Conservation (phyloP, 2,888 invertebrate species). For the Ormyrus thymus region DNA sequence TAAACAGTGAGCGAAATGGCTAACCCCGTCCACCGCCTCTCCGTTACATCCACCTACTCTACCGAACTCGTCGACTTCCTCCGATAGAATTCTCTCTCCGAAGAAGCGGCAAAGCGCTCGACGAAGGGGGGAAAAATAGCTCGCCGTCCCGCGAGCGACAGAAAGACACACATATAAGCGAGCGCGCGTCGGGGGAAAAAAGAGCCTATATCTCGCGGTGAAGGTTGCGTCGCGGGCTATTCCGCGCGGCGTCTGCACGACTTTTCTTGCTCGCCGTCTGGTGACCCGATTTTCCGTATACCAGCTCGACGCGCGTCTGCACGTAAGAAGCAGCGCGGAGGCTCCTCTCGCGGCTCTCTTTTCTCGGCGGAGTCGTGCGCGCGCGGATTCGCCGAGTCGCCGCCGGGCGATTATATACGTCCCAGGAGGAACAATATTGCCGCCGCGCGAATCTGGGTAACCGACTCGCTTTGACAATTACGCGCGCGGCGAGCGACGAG, state of each 20-base stretch:
- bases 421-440: constrained; percentile 23
- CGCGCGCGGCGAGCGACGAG: background rate
- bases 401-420: constrained; percentile 19
- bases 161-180: background rate
- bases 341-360: too few relatives aligned
- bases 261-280: constrained; percentile 67
- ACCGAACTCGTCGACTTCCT: background rate
- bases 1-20: background rate
- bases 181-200: background rate
- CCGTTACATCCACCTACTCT: background rate
- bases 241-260: background rate
- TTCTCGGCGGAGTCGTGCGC: background rate
- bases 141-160: background rate
- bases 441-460: too few relatives aligned
- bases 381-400: background rate
- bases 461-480: background rate
- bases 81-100: constrained; percentile 1
- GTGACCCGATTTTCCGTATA: constrained; percentile 65
- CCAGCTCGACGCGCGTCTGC: too few relatives aligned
- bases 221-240: constrained; percentile 12
- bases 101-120: too few relatives aligned
- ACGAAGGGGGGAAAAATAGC: too few relatives aligned
- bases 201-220: constrained; percentile 21
- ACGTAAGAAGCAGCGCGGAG: too few relatives aligned
- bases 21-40: background rate